phyloP scores from a whole-genome alignment of 1,140 invertebrate genomes.

The Neuroterus valhalla region DNA sequence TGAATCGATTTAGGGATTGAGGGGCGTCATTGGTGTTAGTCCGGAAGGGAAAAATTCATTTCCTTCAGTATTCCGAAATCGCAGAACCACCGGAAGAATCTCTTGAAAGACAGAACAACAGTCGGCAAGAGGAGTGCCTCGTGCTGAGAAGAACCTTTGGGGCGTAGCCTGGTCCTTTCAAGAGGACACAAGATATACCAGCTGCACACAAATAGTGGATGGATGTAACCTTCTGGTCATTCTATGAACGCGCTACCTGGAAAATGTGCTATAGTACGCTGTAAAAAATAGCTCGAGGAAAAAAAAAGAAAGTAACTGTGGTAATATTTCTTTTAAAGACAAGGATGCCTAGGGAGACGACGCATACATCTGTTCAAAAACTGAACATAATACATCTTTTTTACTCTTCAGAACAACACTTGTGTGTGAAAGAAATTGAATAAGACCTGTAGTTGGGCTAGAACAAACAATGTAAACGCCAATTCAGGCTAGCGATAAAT shows the following conservation, averaged over 20 bases:
- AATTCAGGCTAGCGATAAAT: too few relatives aligned
- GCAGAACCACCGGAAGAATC: slow-evolving; percentile 64
- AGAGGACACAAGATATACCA: slow-evolving; percentile 55
- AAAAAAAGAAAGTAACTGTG: slow-evolving; percentile 29
- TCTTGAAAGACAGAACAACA: slow-evolving; percentile 59
- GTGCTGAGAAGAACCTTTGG: slow-evolving; percentile 39
- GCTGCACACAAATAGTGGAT: slow-evolving; percentile 53
- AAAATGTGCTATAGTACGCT: slow-evolving; percentile 59
- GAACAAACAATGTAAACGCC: too few relatives aligned
- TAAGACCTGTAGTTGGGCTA: too few relatives aligned
- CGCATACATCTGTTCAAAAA: slow-evolving; percentile 40
- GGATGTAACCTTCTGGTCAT: slow-evolving; percentile 42
- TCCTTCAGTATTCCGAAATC: slow-evolving; percentile 40
- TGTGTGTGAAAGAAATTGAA: too few relatives aligned
- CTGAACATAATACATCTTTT: neutral
- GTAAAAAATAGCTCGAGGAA: slow-evolving; percentile 48
- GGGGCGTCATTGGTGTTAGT: slow-evolving; percentile 4
- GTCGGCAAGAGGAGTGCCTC: slow-evolving; percentile 31
- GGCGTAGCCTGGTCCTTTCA: slow-evolving; percentile 46
- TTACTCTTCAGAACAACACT: too few relatives aligned
- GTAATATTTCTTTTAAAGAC: slow-evolving; percentile 9
- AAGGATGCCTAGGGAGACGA: slow-evolving; percentile 25
- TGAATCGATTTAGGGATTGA: slow-evolving; percentile 8
- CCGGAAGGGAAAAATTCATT: slow-evolving; percentile 5
- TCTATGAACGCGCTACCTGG: slow-evolving; percentile 61